phyloP scores from a whole-genome alignment of 2,797 vertebrate genomes.

The Gymnodraco acuticeps region DNA sequence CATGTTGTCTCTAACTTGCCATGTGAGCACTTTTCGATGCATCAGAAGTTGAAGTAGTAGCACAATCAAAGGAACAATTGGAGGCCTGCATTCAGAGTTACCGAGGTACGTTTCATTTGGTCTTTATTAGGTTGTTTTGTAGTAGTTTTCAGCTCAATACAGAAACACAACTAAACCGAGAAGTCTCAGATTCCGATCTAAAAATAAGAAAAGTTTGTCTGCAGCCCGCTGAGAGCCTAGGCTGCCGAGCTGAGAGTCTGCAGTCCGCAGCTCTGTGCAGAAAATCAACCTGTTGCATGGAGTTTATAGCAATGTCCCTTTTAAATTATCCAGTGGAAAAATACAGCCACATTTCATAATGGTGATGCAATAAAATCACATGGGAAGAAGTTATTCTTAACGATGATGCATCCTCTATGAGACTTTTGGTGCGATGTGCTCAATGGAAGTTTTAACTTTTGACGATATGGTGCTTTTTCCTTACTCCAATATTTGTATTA shows the following conservation, averaged over 20 bases:
- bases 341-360: accelerated
- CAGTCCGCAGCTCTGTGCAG: neutral
- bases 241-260: neutral
- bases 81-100: slow-evolving; percentile 19
- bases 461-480: neutral
- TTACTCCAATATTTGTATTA: neutral
- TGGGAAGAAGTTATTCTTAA: neutral
- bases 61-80: slow-evolving; percentile 15
- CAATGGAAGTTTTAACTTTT: neutral
- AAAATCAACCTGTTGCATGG: neutral
- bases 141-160: neutral
- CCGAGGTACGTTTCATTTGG: slow-evolving; percentile 59
- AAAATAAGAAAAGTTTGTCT: slow-evolving; percentile 11
- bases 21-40: slow-evolving; percentile 10
- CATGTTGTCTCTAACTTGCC: accelerated
- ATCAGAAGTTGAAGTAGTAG: slow-evolving; percentile 27
- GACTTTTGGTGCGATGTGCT: neutral
- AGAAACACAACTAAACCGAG: accelerated
- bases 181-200: accelerated
- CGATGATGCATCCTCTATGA: neutral
- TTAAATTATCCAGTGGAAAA: neutral
- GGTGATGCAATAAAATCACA: neutral
- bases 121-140: neutral
- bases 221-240: slow-evolving; percentile 19
- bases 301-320: neutral